These are phyloP conservation scores for Dynastes grantii DNA, from an alignment of 2,888 invertebrate genomes.

Conservation along the genomic window DNA sequence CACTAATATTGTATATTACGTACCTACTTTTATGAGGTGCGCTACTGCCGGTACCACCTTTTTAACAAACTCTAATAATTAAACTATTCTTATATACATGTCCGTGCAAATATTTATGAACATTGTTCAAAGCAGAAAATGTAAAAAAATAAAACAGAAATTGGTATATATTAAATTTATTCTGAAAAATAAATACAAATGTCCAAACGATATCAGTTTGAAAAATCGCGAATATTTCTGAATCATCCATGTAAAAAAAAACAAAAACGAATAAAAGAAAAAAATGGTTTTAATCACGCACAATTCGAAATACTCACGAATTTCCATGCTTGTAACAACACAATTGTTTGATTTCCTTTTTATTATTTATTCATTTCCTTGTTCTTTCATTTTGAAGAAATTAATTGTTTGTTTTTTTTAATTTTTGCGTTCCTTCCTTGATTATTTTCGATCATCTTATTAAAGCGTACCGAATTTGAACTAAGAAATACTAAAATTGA, in stretches of 20 bases:
- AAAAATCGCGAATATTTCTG: conserved; percentile 20
- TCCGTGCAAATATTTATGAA: no score
- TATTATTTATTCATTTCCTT: background rate
- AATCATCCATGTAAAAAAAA: conserved; percentile 4
- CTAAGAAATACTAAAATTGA: conserved; percentile 10
- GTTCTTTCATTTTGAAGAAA: conserved; percentile 9
- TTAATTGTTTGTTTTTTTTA: background rate
- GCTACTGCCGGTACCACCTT: no score
- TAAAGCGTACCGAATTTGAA: conserved; percentile 33
- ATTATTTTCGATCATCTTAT: no score
- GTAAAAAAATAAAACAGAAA: conserved; percentile 4
- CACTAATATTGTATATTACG: no score
- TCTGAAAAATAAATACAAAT: conserved; percentile 51
- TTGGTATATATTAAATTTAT: conserved; percentile 51
- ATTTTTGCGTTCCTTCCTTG: background rate
- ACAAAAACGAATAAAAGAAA: background rate
- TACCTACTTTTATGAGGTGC: no score
- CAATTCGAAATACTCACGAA: conserved; percentile 24
- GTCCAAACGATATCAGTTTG: conserved; percentile 35
- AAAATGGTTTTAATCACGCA: background rate
- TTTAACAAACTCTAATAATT: no score
- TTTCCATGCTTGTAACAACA: conserved; percentile 24
- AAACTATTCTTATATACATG: no score
- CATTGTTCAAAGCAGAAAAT: background rate
- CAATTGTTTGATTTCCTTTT: conserved; percentile 14